Percentiles rank a stretch among this genome's conserved stretches.
Conservation (phyloP, 2,888 invertebrate genomes). For the Drosophila histrio region DNA sequence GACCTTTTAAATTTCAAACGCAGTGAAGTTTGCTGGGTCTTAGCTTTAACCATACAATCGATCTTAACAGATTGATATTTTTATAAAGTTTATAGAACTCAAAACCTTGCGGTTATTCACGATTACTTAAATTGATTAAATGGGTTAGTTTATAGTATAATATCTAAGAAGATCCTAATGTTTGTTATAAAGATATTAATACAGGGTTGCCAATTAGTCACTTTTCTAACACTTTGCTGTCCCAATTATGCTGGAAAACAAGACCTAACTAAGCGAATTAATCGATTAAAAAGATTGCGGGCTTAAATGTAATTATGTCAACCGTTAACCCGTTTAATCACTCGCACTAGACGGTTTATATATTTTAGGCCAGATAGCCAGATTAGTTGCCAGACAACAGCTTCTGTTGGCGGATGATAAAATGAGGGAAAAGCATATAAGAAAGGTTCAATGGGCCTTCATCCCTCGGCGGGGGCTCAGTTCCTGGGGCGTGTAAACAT, state of each 20-base stretch:
- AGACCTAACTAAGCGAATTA: background rate
- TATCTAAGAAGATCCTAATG: too few relatives aligned
- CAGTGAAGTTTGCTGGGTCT: too few relatives aligned
- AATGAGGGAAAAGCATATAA: slow-evolving; percentile 3
- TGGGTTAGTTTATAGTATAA: too few relatives aligned
- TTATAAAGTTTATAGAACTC: too few relatives aligned
- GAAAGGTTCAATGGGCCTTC: slow-evolving; percentile 9
- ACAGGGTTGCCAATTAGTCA: too few relatives aligned
- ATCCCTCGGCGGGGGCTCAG: slow-evolving; percentile 7
- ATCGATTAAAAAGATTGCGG: background rate
- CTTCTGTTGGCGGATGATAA: slow-evolving; percentile 20
- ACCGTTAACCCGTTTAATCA: slow-evolving; percentile 1
- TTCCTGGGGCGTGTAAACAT: slow-evolving; percentile 64
- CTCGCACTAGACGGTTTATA: background rate
- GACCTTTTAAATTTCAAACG: too few relatives aligned
- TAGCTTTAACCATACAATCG: too few relatives aligned
- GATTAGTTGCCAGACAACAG: slow-evolving; percentile 10
- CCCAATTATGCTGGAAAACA: background rate
- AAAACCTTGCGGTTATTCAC: background rate
- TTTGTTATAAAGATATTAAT: too few relatives aligned
- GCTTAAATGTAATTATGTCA: background rate
- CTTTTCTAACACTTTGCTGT: background rate
- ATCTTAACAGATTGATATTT: too few relatives aligned
- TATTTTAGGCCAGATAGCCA: background rate
- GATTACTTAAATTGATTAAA: too few relatives aligned